Base-by-base conservation (phyloP, 2,113 vertebrate genomes). In the Hypanus sabinus region DNA sequence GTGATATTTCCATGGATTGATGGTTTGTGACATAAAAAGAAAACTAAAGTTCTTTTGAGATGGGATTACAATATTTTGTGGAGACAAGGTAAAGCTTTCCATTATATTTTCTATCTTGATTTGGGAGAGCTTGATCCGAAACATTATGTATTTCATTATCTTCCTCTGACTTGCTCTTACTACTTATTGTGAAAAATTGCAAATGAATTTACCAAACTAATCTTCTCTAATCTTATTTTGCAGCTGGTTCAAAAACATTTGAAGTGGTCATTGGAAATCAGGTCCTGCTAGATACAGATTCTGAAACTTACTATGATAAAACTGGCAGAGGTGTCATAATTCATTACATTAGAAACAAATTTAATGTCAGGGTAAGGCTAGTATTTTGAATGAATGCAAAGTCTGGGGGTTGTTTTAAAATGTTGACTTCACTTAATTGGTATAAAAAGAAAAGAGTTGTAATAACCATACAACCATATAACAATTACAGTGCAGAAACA, bases 331-430 rank as follows among this genome's bases (percentile, higher is more conserved):
- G 3, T 38, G 1, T 2, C 68, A 18, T 93, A 75, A 55, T 55
- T 16, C 33, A 73, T n/a, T 22, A 3, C 6, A 7, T 73, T 93
- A 55, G 9, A 68, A 75, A 68, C 70, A 73, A 46, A 2, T 93
- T 93, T 73, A 73, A 93, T 20, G 6, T 30, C 3, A 93, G 12
- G 65, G 91, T 93, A 93, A 93, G 91, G 22, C 71, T 93, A 75
- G 73, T 73, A 36, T 73, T 73, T 93, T 38, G 68, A 71, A 70
- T 16, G 36, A 75, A 93, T 93, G 5, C 91, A 93, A 38, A 55
- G 12, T 27, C 7, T 10, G 55, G 68, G 20, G 65, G 8, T 18
- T 92, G 33, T 93, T 36, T 46, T 62, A 46, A 71, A 70, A 71
- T 71, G 22, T 71, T 73, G 18, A 11, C 20, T 92, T 71, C n/a